Evolutionary conservation across 2,113 vertebrate species (phyloP), one percentile per base, ranked within the genome.

Genomic region (Grus americana): DNA sequence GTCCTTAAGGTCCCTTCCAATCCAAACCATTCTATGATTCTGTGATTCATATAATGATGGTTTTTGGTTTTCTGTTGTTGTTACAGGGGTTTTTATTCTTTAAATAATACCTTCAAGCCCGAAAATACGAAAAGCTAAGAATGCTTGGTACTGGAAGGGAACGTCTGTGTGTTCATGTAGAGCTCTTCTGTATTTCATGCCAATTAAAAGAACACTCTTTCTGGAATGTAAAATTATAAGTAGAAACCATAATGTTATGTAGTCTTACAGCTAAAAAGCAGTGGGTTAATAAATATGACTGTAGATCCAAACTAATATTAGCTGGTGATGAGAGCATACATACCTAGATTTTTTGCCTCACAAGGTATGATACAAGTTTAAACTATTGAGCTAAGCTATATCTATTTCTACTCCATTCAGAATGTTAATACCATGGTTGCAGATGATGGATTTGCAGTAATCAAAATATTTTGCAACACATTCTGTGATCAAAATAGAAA

Each of bases 331-430:
- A 95, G 78, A 58, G 46, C 52, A 5, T 34, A 68, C 70, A 57
- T 96, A 88, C 84, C 81, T 95, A 62, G 7, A 15, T 90, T 82
- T 96, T 95, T 96, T 94, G 58, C 93, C 95, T 94, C 93, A 91
- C 70, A 88, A 94, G 95, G 94, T 94, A 91, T 91, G 96, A 70
- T 91, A 93, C 78, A 72, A 95, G 84, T 97, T 97, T 95, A 94
- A 97, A 90, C 92, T 85, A 81, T 91, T 96, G 96, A 96, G 87
- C 78, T 96, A 88, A 93, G 91, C 87, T 91, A 4, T 90, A 6
- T 92, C 91, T 96, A 94, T 97, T 94, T 95, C 78, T 76, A 68
- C 36, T 72, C 40, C 54, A 72, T 91, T 92, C 46, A 90, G 3
- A 93, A 87, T 90, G 93, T 85, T 91, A 91, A 82, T 27, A 75